Percentiles rank a stretch among this genome's conserved stretches.
Evolutionary conservation across 1,140 invertebrate species (phyloP).

Genomic region (Mactra quadrangularis): DNA sequence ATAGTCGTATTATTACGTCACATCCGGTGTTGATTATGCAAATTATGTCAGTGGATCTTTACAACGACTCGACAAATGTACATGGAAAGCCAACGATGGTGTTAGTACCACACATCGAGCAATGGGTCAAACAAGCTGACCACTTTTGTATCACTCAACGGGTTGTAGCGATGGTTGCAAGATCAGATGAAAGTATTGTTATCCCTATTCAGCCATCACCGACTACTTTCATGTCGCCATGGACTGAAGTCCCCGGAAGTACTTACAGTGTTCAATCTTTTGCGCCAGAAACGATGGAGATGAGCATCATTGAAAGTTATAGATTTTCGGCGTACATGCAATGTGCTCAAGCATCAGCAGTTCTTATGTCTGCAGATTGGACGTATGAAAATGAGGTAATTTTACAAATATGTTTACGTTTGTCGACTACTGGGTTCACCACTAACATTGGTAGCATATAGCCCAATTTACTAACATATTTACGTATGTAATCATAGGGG

Average conservation of each 20-base stretch:
- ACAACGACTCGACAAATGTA: slow-evolving; percentile 33
- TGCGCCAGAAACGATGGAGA: not conserved
- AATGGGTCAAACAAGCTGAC: slow-evolving; percentile 8
- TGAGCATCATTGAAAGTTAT: not conserved
- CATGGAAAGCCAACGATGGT: slow-evolving; percentile 37
- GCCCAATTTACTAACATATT: not conserved
- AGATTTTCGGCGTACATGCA: not conserved
- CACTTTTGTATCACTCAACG: not conserved
- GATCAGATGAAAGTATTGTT: not conserved
- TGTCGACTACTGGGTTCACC: not conserved
- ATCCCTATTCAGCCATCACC: not conserved
- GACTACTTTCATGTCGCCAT: not conserved
- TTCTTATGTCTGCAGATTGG: slow-evolving; percentile 9
- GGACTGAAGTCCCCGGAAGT: not conserved
- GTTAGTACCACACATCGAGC: slow-evolving; percentile 12
- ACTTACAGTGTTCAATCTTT: not conserved
- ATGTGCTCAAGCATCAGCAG: not conserved
- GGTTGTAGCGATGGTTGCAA: not conserved
- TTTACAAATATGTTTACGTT: not conserved
- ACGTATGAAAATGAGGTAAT: slow-evolving; percentile 7
- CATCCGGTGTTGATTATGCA: slow-evolving; percentile 35
- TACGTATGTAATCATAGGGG: not conserved
- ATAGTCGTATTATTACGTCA: not conserved
- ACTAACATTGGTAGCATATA: not conserved
- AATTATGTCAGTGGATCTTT: slow-evolving; percentile 36